Evolutionary conservation across 2,797 vertebrate species (phyloP).

Genomic region (Morus bassanus): DNA sequence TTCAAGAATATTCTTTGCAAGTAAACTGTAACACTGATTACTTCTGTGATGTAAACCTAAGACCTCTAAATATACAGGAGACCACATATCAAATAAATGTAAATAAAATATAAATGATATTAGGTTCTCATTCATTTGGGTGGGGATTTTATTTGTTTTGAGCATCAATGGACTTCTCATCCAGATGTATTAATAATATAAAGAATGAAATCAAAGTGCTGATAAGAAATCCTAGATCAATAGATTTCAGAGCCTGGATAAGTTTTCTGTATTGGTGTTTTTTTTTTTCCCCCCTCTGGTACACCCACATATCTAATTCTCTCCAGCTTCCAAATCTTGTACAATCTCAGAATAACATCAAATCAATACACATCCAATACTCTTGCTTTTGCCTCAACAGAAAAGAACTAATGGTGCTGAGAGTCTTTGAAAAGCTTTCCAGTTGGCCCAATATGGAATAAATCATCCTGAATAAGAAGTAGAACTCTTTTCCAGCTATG

Average conservation of each 20-base stretch:
- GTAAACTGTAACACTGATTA: not conserved
- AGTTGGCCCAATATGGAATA: conserved; percentile 63
- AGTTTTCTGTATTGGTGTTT: not conserved
- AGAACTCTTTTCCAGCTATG: conserved; percentile 44
- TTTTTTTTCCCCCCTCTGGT: not conserved
- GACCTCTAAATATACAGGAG: not conserved
- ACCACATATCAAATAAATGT: not conserved
- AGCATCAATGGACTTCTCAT: not conserved
- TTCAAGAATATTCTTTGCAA: not conserved
- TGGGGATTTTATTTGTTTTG: not conserved
- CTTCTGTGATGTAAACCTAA: not conserved
- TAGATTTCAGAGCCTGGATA: not conserved
- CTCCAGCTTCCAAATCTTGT: not conserved
- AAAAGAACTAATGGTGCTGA: conserved; percentile 51
- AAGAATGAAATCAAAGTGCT: not conserved
- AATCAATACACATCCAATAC: conserved; percentile 58
- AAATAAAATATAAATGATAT: not conserved
- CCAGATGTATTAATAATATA: not conserved
- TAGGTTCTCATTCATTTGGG: not conserved
- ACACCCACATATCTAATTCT: not conserved
- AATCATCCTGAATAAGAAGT: conserved; percentile 63
- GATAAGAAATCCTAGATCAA: not conserved
- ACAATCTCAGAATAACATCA: conserved; percentile 52
- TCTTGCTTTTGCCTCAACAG: conserved; percentile 53
- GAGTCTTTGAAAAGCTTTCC: conserved; percentile 67